Conservation (phyloP, 2,888 invertebrate species). For the Tanaodytes sp. region DNA sequence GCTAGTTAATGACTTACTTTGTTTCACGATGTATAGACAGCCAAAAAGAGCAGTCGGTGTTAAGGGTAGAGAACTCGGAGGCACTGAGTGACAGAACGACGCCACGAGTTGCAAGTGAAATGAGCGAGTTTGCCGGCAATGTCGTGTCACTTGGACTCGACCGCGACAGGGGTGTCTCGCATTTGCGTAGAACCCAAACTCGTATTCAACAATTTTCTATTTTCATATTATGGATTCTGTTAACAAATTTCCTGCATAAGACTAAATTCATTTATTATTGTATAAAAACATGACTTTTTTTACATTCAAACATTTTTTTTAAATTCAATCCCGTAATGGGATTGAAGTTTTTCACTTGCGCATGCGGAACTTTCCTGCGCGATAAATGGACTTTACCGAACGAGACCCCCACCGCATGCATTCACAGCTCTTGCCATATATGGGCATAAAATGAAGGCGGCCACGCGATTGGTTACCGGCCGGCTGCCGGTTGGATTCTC, state of each 20-base stretch:
- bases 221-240: too few species aligned
- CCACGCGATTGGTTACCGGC: slow-evolving; percentile 80
- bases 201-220: too few species aligned
- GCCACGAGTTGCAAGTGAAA: slow-evolving; percentile 67
- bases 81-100: slow-evolving; percentile 62
- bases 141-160: slow-evolving; percentile 63
- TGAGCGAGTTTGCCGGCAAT: slow-evolving; percentile 66
- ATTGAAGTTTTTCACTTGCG: too few species aligned
- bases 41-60: slow-evolving; percentile 53
- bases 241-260: too few species aligned
- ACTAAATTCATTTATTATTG: too few species aligned
- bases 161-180: slow-evolving; percentile 56
- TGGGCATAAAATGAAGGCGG: slow-evolving; percentile 84
- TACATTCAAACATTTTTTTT: too few species aligned
- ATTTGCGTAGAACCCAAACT: slow-evolving; percentile 15
- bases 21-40: slow-evolving; percentile 42
- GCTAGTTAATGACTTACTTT: slow-evolving; percentile 54
- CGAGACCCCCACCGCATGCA: slow-evolving; percentile 74
- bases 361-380: too few species aligned
- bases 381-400: slow-evolving; percentile 69
- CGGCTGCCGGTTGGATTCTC: slow-evolving; percentile 75
- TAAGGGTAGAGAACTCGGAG: slow-evolving; percentile 54
- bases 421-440: slow-evolving; percentile 85
- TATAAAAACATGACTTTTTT: too few species aligned
- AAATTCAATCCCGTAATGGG: too few species aligned